These are phyloP conservation scores for Tolypeutes matacus DNA, from an alignment of 2,797 vertebrate genomes.

Conservation along the genomic window DNA sequence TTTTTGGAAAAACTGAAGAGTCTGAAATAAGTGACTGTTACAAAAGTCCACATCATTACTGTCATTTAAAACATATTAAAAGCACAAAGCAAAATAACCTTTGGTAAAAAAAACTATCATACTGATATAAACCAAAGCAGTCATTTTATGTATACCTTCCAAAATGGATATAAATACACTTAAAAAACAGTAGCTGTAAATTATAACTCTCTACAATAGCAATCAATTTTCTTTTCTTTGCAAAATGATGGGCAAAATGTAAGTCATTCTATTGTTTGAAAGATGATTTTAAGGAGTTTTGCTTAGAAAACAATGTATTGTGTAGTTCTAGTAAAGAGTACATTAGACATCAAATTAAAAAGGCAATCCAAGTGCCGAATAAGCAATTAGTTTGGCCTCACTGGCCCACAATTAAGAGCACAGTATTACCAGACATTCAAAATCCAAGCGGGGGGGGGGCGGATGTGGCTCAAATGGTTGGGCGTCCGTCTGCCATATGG, in stretches of 20 bases:
- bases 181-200: conserved; percentile 42
- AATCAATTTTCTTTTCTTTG: conserved; percentile 63
- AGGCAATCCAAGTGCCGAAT: conserved; percentile 61
- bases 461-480: no score
- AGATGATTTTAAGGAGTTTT: conserved; percentile 71
- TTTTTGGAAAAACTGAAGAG: background rate
- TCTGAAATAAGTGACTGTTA: conserved; percentile 29
- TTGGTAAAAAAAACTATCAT: conserved; percentile 17
- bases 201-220: conserved; percentile 24
- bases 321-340: conserved; percentile 42
- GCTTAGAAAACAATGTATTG: conserved; percentile 41
- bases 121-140: background rate
- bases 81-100: conserved; percentile 38
- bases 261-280: conserved; percentile 28
- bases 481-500: no score
- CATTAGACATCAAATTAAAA: conserved; percentile 71
- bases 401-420: conserved; percentile 71
- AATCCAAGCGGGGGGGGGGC: conserved; percentile 61
- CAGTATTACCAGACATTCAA: conserved; percentile 64
- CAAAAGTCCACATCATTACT: background rate
- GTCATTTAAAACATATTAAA: conserved; percentile 5
- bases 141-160: conserved; percentile 26
- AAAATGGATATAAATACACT: conserved; percentile 23
- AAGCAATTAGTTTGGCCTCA: conserved; percentile 78
- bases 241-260: conserved; percentile 52